Base-by-base conservation (phyloP, 1,140 invertebrate species). In the Drosophila pruinosa region DNA sequence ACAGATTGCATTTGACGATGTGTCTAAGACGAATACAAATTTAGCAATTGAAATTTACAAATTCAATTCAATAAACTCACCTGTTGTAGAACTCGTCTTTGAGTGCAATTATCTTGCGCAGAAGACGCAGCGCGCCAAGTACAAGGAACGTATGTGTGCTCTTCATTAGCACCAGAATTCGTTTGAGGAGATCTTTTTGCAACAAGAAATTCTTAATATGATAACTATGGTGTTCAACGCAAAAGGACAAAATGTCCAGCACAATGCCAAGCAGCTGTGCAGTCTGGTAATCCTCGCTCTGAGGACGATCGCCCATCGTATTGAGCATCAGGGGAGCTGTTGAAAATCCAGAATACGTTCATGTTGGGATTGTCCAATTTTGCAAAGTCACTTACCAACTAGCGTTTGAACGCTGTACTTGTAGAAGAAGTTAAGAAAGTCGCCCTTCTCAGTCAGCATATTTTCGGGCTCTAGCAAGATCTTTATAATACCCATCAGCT, bases 221-320 rank as follows among this genome's bases (percentile, higher is more conserved):
- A 93, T 98, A 99, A 43, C 97, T 97, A 92, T 99, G 99, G 93
- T 99, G 98, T 92, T 99, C 99, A n/a, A 99, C 98, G 92, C 98
- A 99, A 92, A 99, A 99, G n/a, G 97, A 97, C 50, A 99, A 93
- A 74, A 99, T 93, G 91, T 99, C 98, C 58, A 99, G 91, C 39
- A 99, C 98, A 50, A 99, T 93, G 43, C 97, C 97, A 38, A 99
- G 93, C 47, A 99, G 93, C 92, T 99, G 98, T 54, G 99, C 98
- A 52, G 97, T 98, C 92, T 97, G 96, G 91, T 98, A 99, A 92
- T 99, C 98, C 92, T 99, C 98, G 90, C 95, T 96, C 54, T 94
- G 95, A 10, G 97, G 96, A 83, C 95, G 95, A 70, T 97, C 97
- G 45, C 96, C 96, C 7, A 94, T 94, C 22, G 98, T 99, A 85